Evolutionary conservation across 2,113 vertebrate species (phyloP), one percentile per base, ranked within the genome.

Genomic region (Pseudorectes ferrugineus): DNA sequence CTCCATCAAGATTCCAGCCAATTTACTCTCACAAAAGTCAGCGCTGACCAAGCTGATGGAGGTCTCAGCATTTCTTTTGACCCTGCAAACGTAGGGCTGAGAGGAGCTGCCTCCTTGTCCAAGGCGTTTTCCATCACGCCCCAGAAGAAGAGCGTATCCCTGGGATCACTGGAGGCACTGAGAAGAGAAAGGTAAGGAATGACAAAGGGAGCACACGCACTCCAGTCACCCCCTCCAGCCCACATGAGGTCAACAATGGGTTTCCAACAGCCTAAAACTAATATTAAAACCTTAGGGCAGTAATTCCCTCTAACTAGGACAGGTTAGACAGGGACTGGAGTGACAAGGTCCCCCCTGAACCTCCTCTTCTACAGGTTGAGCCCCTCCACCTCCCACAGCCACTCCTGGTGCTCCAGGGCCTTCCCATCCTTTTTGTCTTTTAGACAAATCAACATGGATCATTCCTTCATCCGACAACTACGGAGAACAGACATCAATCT

Each of bases 161-260:
- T 35, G 57, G 0, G 29, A 4, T 71, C 5, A 18, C 66, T 88
- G 35, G 48, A 54, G 7, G 43, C 40, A 23, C 28, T 98, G 62
- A 80, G 21, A 7, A 25, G 6, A 28, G 45, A 97, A n/a, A 95
- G 97, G 98, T 98, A 90, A 97, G 95, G 51, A 31, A 22, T 33
- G 28, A 7, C 15, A 13, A 25, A 31, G 42, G 46, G 13, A 73
- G 16, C 23, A 24, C 7, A 2, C 2, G 4, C 2, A 4, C 12
- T 40, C 19, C 0, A 3, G 20, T 7, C 19, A 9, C 22, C 5
- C 9, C 25, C 57, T 67, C 46, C 45, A 23, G n/a, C 33, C 17
- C 38, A 14, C 0, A 1, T 3, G 24, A 14, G 29, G 12, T 31
- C 21, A 51, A 3, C 38, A 14, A 19, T 1, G 11, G 11, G 33